Evolutionary conservation across 2,888 invertebrate genomes (phyloP), one percentile per base, ranked within the genome.

Genomic region (Scrobipalpa costella): DNA sequence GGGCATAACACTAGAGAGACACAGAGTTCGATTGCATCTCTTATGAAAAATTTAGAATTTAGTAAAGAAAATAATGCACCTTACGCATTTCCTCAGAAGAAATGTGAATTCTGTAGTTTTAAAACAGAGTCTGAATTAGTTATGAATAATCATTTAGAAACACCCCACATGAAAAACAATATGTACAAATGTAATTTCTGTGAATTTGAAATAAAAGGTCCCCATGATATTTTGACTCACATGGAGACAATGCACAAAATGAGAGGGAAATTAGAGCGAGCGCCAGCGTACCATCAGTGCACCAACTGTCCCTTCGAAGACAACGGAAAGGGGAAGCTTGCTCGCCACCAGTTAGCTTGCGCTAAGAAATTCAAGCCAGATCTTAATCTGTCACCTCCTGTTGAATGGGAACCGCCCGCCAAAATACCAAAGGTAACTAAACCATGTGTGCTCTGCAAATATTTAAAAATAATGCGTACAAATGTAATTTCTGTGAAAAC

Each of bases 261-360:
- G 15, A 93, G 95, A 73, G 98, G 97, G 6, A 94, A 96, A 67
- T 86, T 98, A 66, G 97, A 98, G 75, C 93, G 96, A 69, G 96
- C 97, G 0, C 95, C 96, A 33, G 95, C 96, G 0, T 96, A 96
- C 83, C 98, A 98, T 83, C 97, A 98, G 80, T 98, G 98, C 81
- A 95, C 96, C 0, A 96, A 97, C 79, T 98, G 98, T 90, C 96
- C 97, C 0, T 98, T 98, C 79, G 98, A 98, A 83, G 97, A 98
- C 74, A 97, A 97, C 77, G 96, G 97, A 63, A 98, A 97, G 86
- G 96, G 96, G 34, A 98, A 98, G 85, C 88, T 98, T 72, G 96
- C 96, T 0, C 93, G 98, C 47, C 98, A 98, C 90, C 93, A 96
- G 69, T 94, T 96, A 66, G 95, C 97, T 1, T 98, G 98, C 85